Evolutionary conservation across 2,888 invertebrate species (phyloP), one percentile per base, ranked within the genome.

Genomic region (Meghimatium bilineatum): DNA sequence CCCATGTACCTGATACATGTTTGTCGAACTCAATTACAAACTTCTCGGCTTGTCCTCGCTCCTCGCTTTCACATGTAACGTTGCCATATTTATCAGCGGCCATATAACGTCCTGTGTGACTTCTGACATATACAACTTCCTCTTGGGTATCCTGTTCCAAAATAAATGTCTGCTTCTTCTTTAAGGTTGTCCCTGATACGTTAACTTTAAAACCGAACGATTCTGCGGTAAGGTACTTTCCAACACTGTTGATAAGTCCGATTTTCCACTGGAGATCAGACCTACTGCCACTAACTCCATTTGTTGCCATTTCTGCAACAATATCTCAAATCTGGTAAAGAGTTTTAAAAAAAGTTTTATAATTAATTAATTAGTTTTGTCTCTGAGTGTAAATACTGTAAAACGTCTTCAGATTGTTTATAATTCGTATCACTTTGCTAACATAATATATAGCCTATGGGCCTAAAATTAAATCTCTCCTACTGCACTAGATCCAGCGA

Each of bases 191-290:
- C 56, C 98, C 98, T 92, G 98, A 98, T 85, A 98, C 97, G 94
- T 99, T 99, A 94, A 99, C 96, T 95, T 98, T 98, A 95, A 96
- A 98, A 90, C 99, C 98, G 94, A 99, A 99, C 76, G 97, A 98
- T 95, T 99, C 99, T 0, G 98, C 99, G 12, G 99, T 99, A 93
- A 99, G 96, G 94, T 99, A 99, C 93, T 97, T 97, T 69, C 90
- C 87, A 88, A 95, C 95, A 85, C 96, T 96, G 95, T 98, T 99
- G 94, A 98, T 97, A 85, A 99, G 95, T 20, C 99, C 99, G 91
- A 99, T 96, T 91, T 97, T 97, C 97, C 97, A 97, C 66, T 89
- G 83, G 26, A 66, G 36, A 23, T 79, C 83, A n/a, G 79, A 32
- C 23, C 36, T 78, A 63, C 10, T 23, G 63, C 72, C 82, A 72